Conservation (phyloP, 2,797 vertebrate genomes). For the Parauchenoglanis ngamensis region DNA sequence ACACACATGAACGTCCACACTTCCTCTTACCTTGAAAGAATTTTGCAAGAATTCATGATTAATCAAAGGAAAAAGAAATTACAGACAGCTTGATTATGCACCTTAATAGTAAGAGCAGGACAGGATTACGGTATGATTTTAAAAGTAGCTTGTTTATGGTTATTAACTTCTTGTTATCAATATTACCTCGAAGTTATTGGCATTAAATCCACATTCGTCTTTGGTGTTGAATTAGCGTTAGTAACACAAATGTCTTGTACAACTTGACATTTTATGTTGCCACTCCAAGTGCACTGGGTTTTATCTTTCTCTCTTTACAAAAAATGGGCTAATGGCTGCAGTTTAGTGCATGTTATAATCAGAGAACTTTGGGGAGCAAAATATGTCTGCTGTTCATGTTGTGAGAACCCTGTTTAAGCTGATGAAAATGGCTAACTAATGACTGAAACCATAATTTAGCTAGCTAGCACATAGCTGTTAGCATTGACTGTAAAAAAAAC, state of each 20-base stretch:
- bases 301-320: background rate
- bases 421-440: background rate
- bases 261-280: conserved; percentile 31
- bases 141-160: background rate
- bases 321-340: background rate
- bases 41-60: background rate
- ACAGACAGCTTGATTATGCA: background rate
- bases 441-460: background rate
- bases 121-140: background rate
- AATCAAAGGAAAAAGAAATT: background rate
- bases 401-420: background rate
- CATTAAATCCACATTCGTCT: background rate
- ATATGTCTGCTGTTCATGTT: background rate
- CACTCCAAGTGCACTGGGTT: background rate
- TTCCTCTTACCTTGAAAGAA: background rate
- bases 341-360: background rate
- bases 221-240: conserved; percentile 12
- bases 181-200: conserved; percentile 1
- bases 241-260: conserved; percentile 10
- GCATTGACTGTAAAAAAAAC: too few species aligned
- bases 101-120: background rate
- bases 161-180: conserved; percentile 2
- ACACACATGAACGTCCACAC: background rate
- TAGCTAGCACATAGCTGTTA: background rate
- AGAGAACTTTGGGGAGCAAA: conserved; percentile 3